These are phyloP conservation scores for Ectropis grisescens DNA, from an alignment of 1,140 invertebrate species.

Conservation along the genomic window DNA sequence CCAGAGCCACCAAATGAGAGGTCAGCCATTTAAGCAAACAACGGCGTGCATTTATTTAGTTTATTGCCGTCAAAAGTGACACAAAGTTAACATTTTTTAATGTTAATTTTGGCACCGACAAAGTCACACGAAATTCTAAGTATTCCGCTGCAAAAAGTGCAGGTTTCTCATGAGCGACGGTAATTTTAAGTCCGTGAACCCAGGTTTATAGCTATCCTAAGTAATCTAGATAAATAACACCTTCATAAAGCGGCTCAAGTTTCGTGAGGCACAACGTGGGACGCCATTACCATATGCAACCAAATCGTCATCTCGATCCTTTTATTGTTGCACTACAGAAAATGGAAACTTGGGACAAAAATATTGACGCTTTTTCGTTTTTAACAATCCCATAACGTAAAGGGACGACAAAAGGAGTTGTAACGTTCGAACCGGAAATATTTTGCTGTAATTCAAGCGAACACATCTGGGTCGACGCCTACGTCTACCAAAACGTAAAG, in stretches of 20 bases:
- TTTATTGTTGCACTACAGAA: constrained; percentile 36
- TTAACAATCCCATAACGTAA: constrained; percentile 17
- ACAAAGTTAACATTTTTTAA: constrained; percentile 28
- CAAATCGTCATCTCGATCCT: constrained; percentile 29
- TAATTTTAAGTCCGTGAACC: constrained; percentile 42
- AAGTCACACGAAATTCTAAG: constrained; percentile 31
- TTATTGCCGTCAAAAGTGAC: constrained; percentile 28
- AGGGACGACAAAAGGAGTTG: constrained; percentile 24
- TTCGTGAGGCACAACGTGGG: constrained; percentile 36
- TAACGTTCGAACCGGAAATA: constrained; percentile 14
- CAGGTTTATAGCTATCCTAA: constrained; percentile 37
- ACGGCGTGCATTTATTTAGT: constrained; percentile 23
- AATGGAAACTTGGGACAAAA: constrained; percentile 33
- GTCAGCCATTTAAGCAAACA: constrained; percentile 30
- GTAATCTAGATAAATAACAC: constrained; percentile 49
- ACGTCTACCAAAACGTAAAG: constrained; percentile 43
- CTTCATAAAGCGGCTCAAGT: constrained; percentile 37
- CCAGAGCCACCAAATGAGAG: too few relatives aligned
- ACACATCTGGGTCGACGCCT: constrained; percentile 45
- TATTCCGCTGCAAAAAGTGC: constrained; percentile 55
- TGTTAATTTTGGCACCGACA: constrained; percentile 34
- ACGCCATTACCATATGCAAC: constrained; percentile 32
- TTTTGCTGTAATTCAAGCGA: constrained; percentile 38
- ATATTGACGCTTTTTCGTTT: constrained; percentile 27
- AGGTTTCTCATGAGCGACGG: constrained; percentile 36